These are phyloP conservation scores for Mandrillus leucophaeus DNA, from an alignment of 2,113 vertebrate genomes.

Conservation along the genomic window DNA sequence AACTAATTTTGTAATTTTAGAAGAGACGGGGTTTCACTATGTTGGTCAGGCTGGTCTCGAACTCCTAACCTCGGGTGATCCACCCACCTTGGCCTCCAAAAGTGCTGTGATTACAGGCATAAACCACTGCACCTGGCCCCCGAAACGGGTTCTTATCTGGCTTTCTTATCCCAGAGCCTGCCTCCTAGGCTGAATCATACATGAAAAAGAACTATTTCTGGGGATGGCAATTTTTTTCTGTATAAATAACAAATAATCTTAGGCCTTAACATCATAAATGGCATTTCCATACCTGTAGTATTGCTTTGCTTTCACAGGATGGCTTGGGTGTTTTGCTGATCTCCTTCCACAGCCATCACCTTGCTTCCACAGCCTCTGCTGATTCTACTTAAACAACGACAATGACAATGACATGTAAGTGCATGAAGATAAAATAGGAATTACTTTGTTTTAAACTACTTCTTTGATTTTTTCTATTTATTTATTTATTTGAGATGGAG, in stretches of 20 bases:
- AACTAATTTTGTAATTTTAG: too few species aligned
- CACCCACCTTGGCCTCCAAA: too few species aligned
- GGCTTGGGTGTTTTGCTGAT: neutral
- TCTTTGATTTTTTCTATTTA: neutral
- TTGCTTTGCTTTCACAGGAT: neutral
- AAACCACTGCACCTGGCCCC: too few species aligned
- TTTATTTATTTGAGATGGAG: too few species aligned
- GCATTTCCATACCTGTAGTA: neutral
- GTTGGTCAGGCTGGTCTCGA: too few species aligned
- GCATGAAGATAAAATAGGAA: neutral
- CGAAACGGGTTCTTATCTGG: too few species aligned
- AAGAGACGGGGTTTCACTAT: too few species aligned
- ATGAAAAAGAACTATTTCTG: neutral
- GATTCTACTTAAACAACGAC: neutral
- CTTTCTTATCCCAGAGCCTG: neutral
- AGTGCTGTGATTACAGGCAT: too few species aligned
- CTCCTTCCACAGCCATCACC: neutral
- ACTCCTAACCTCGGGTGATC: too few species aligned
- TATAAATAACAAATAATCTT: neutral
- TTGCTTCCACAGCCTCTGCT: neutral
- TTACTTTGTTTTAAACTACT: neutral
- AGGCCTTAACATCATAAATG: neutral
- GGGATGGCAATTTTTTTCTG: neutral
- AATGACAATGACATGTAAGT: too few species aligned
- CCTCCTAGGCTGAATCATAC: neutral